Percentiles rank a stretch among this genome's conserved stretches.
Conservation (phyloP, 2,797 vertebrate species). For the Cuculus canorus region DNA sequence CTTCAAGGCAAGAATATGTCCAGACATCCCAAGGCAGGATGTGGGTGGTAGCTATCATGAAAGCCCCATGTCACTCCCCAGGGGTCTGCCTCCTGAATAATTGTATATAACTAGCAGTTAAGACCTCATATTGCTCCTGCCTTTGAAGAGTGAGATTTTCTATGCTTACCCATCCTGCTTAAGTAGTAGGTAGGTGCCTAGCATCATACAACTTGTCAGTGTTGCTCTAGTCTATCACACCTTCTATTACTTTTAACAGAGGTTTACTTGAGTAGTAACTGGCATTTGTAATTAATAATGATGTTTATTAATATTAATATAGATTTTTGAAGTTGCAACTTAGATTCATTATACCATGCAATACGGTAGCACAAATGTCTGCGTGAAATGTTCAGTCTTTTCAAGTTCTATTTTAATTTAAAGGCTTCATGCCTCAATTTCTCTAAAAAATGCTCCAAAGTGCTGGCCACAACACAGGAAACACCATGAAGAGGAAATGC, state of each 20-base stretch:
- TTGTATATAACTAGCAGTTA: neutral
- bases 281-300: neutral
- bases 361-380: constrained; percentile 11
- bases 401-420: constrained; percentile 25
- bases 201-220: neutral
- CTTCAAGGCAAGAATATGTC: neutral
- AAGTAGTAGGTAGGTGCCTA: neutral
- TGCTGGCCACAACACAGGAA: neutral
- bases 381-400: neutral
- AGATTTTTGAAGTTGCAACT: neutral
- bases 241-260: neutral
- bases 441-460: constrained; percentile 32
- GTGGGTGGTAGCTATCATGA: neutral
- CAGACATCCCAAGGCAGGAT: neutral
- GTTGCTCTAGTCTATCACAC: neutral
- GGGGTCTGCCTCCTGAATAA: neutral
- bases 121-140: neutral
- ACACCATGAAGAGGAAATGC: neutral
- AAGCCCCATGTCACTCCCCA: neutral
- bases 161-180: neutral
- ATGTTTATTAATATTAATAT: neutral
- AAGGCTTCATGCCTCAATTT: constrained; percentile 8
- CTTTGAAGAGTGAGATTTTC: neutral
- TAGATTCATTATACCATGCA: constrained; percentile 16
- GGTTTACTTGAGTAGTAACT: neutral